Conservation (phyloP, 1,140 invertebrate species). For the Venturia canescens region DNA sequence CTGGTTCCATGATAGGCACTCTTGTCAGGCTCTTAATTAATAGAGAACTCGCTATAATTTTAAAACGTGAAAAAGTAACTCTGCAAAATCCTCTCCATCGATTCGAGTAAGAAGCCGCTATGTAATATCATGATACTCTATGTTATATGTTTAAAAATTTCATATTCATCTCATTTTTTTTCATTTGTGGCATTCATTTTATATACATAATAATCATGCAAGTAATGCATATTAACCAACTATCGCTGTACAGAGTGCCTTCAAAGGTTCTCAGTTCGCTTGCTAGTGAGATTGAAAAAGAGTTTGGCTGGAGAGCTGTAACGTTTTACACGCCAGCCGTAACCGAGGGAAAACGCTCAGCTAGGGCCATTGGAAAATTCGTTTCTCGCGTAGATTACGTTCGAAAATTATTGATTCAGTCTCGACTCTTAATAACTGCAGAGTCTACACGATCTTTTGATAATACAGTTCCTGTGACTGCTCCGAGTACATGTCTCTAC, state of each 20-base stretch:
- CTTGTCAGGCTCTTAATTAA: no score
- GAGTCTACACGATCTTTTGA: neutral
- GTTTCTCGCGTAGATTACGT: neutral
- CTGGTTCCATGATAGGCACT: neutral
- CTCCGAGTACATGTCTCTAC: neutral
- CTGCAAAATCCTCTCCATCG: no score
- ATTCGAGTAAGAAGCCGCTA: no score
- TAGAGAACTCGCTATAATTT: no score
- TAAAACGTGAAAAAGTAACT: no score
- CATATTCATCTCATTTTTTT: neutral
- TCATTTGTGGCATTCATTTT: neutral
- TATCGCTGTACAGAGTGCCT: neutral
- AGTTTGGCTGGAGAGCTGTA: slow-evolving; percentile 1
- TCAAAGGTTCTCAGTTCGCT: slow-evolving; percentile 4
- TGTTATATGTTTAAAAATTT: no score
- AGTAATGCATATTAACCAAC: neutral
- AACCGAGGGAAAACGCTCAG: slow-evolving; percentile 2
- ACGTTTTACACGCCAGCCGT: slow-evolving; percentile 3
- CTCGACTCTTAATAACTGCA: neutral
- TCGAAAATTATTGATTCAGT: neutral
- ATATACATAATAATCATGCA: slow-evolving; percentile 10
- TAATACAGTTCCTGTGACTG: neutral
- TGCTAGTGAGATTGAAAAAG: neutral
- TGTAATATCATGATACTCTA: no score
- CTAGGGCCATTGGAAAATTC: slow-evolving; percentile 3